A percentile compares a stretch with the other conserved stretches of the same genome.
phyloP scores from a whole-genome alignment of 2,888 invertebrate genomes.

The Drosophila percnosoma region DNA sequence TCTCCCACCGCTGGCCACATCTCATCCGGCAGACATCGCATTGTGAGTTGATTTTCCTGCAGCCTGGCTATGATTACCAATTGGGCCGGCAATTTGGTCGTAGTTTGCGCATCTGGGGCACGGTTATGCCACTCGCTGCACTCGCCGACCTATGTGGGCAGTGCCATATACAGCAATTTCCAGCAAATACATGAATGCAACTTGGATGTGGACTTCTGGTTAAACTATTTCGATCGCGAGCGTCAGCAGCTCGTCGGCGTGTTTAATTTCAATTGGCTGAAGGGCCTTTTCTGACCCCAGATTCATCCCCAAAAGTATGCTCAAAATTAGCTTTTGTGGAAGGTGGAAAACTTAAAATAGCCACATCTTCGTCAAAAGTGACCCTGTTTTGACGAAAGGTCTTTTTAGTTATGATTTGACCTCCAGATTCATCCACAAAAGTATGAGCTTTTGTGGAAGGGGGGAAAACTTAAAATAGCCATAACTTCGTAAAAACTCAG shows the following conservation, averaged over 20 bases:
- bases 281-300: constrained; percentile 61
- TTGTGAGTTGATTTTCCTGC: constrained; percentile 78
- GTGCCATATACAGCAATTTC: constrained; percentile 76
- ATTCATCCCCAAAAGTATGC: no score
- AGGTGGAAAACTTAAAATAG: no score
- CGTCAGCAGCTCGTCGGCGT: constrained; percentile 76
- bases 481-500: no score
- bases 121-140: constrained; percentile 65
- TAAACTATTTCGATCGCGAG: constrained; percentile 80
- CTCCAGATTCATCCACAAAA: no score
- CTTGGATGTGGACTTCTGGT: constrained; percentile 77
- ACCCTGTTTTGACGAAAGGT: no score
- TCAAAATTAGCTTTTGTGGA: no score
- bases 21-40: constrained; percentile 73
- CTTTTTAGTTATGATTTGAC: no score
- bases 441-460: no score
- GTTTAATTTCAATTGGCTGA: constrained; percentile 66
- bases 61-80: constrained; percentile 68
- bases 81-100: no score
- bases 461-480: no score
- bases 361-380: no score
- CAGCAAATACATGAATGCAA: constrained; percentile 80
- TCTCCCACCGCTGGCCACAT: no score
- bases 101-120: constrained; percentile 75
- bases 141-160: constrained; percentile 71